Base-by-base conservation (phyloP, 2,113 vertebrate species). In the Trichomycterus rosablanca region DNA sequence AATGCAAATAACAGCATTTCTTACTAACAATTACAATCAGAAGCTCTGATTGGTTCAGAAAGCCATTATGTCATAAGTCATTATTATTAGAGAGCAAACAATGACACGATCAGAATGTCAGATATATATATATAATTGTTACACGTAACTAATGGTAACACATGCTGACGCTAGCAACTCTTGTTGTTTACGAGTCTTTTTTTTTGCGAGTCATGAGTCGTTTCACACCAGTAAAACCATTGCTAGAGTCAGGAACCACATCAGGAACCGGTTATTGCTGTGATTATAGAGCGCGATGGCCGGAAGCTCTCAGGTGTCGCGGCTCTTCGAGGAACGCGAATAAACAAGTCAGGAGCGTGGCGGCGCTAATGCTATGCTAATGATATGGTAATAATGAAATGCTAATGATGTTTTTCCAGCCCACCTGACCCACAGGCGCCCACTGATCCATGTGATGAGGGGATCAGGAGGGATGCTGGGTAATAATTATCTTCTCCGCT, bases 361-460 rank as follows among this genome's bases (percentile, higher is more conserved):
- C 23, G 32, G 53, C 20, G 30, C 59, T 61, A 66, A 50, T n/a
- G 50, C 55, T 65, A 71, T 71, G 57, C 56, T 60, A 59, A 70
- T 65, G 24, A 59, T 59, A 65, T 57, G 52, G 20, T 44, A 49
- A 70, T 66, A 60, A 66, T 50, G 51, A 43, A 39, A 65, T 65
- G 56, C 40, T 54, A 58, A 70, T 54, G 5, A 42, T 59, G 34
- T 65, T 65, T 52, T 65, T 64, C 32, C 28, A 40, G 49, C 50
- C 55, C 61, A 59, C 61, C 57, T 65, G 49, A 60, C 55, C 55
- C 51, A 23, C 44, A 48, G 49, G 55, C 19, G 49, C 20, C 42
- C 68, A 70, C 54, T 48, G 60, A 64, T 52, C 61, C 61, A 60
- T 48, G 32, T 64, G 60, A 70, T 58, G 62, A 53, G 55, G 32